Evolutionary conservation across 2,797 vertebrate species (phyloP).

Genomic region (Acropternis orthonyx): DNA sequence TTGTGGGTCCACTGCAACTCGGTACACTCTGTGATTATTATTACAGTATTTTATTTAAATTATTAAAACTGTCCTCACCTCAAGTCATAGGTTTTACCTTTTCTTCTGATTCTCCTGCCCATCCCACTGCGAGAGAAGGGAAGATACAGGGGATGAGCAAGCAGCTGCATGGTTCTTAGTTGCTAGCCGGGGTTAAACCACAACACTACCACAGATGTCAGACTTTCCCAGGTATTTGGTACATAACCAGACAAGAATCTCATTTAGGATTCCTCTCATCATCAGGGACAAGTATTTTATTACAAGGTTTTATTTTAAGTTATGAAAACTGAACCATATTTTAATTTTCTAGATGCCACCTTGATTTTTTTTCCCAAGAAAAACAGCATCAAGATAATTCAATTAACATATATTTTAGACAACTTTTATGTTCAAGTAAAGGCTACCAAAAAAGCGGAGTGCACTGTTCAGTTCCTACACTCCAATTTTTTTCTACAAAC

Average conservation of each 20-base stretch:
- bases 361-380: not conserved
- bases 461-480: not conserved
- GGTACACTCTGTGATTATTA: not conserved
- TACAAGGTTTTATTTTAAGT: not conserved
- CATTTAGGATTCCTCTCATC: not conserved
- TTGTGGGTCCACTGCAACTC: not conserved
- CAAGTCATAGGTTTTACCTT: not conserved
- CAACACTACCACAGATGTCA: not conserved
- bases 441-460: not conserved
- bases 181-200: not conserved
- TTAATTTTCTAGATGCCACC: not conserved
- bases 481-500: not conserved
- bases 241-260: not conserved
- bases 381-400: not conserved
- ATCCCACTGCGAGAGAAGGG: not conserved
- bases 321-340: not conserved
- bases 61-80: not conserved
- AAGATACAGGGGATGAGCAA: not conserved
- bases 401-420: not conserved
- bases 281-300: not conserved
- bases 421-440: not conserved
- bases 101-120: not conserved
- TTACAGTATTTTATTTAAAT: not conserved
- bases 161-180: not conserved
- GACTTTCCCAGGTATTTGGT: not conserved